Conservation (phyloP, 2,113 vertebrate genomes). For the Bos javanicus region DNA sequence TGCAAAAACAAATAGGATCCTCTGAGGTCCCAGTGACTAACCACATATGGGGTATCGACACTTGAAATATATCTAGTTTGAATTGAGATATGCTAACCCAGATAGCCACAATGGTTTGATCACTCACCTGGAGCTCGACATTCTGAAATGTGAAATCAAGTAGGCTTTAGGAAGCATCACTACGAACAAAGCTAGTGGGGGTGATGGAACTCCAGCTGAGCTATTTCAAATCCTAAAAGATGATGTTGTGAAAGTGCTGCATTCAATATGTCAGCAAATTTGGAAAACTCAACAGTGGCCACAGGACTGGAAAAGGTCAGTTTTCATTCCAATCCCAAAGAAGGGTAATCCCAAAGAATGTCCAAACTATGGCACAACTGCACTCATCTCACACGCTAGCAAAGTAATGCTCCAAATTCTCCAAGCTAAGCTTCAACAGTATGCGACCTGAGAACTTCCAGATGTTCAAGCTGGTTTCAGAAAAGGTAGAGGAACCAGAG, state of each 20-base stretch:
- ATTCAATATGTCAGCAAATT: too few species aligned
- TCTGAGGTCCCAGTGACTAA: rapidly evolving
- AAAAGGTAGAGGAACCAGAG: not conserved
- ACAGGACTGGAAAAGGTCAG: not conserved
- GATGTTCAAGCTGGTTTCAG: not conserved
- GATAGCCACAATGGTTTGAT: too few species aligned
- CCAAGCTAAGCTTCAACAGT: not conserved
- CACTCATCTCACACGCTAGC: not conserved
- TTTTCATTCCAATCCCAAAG: not conserved
- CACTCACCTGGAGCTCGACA: too few species aligned
- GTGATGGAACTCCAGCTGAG: too few species aligned
- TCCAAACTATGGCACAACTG: not conserved
- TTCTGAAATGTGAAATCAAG: too few species aligned
- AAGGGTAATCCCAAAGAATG: not conserved
- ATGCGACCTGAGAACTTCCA: not conserved
- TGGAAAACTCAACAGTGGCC: too few species aligned
- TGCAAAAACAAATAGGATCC: not conserved
- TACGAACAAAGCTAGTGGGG: too few species aligned
- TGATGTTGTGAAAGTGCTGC: too few species aligned
- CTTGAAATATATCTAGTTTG: not conserved
- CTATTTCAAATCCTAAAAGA: too few species aligned
- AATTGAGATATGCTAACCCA: not conserved
- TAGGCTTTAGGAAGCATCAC: too few species aligned
- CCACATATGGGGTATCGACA: rapidly evolving
- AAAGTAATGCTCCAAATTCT: not conserved